Evolutionary conservation across 1,140 invertebrate genomes (phyloP), one percentile per base, ranked within the genome.

Genomic region (Triops cancriformis): DNA sequence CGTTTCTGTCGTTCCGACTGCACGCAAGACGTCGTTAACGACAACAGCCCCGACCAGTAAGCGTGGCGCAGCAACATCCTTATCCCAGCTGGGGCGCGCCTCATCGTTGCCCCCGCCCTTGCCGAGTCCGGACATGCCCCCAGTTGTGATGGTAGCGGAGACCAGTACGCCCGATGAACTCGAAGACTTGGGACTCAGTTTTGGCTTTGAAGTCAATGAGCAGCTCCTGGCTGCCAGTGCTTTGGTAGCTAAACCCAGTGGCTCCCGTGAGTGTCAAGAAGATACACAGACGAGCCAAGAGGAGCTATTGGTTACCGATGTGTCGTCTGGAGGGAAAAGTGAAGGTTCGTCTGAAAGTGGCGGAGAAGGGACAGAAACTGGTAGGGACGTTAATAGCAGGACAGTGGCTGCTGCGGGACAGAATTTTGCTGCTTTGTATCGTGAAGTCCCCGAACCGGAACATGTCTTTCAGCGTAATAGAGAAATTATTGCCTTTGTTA

Each of bases 191-290:
- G 51, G 51, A 23, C 51, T 64, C 18, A 78, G 72, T 26, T 78
- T 78, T 73, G 77, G 77, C 10, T 78, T 78, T 45, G 77, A 78
- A 45, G 41, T 78, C 23, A 78, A 78, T 41, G 72, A 78, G 45
- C 77, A 78, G 77, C 77, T 78, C 41, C 72, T 78, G 77, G 72
- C 41, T 1, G 37, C 26, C 72, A 73, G 31, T 43, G 28, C 42
- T 26, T 18, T 5, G 18, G n/a, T 64, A 74, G 42, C 72, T 37
- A 72, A 41, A 1, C 27, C 7, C 26, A 26, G 51, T 45, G 43
- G 14, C 43, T 76, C 43, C 31, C 31, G 31, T 18, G 75, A 43
- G 11, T 26, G 27, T 41, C 26, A 76, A 45, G 42, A 64, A 26
- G 64, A 37, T 9, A 37, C 73, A 10, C 31, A 74, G 26, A 31